Evolutionary conservation across 2,113 vertebrate genomes (phyloP).

Genomic region (Paedocypris sp.): DNA sequence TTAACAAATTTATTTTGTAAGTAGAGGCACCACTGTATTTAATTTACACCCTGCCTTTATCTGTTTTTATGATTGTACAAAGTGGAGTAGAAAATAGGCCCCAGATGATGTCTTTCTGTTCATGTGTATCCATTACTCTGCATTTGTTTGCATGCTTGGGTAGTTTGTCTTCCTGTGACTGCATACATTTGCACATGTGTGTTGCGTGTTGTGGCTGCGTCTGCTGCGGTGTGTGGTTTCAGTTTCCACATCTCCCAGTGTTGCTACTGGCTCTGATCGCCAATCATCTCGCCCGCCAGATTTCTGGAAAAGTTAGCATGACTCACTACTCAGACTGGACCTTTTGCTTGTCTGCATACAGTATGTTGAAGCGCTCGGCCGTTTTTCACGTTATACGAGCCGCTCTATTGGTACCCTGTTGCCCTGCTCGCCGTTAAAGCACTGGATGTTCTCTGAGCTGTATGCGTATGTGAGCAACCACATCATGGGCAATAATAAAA

Average conservation of each 20-base stretch:
- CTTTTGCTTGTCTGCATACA: constrained; percentile 39
- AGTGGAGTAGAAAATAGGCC: neutral
- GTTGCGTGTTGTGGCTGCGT: constrained; percentile 47
- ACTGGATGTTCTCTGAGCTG: constrained; percentile 5
- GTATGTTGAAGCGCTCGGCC: constrained; percentile 38
- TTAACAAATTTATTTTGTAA: constrained; percentile 26
- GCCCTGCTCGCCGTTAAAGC: constrained; percentile 21
- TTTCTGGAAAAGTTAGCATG: constrained; percentile 67
- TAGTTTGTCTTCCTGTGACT: neutral
- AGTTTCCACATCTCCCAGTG: constrained; percentile 61
- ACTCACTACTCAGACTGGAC: constrained; percentile 57
- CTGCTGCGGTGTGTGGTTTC: constrained; percentile 56
- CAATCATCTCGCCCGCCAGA: constrained; percentile 45
- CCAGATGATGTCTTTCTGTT: neutral
- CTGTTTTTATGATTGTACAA: constrained; percentile 18
- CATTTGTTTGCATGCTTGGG: constrained; percentile 6
- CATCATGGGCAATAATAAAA: constrained; percentile 4
- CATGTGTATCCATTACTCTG: neutral
- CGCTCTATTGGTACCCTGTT: constrained; percentile 34
- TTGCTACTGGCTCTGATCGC: constrained; percentile 56
- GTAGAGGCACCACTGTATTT: neutral
- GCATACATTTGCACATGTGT: constrained; percentile 16
- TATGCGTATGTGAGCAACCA: neutral
- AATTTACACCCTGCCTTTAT: neutral
- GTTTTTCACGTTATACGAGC: constrained; percentile 33